Percentiles rank a stretch among this genome's conserved stretches.
Conservation (phyloP, 2,113 vertebrate species). For the Hippocampus barbouri region DNA sequence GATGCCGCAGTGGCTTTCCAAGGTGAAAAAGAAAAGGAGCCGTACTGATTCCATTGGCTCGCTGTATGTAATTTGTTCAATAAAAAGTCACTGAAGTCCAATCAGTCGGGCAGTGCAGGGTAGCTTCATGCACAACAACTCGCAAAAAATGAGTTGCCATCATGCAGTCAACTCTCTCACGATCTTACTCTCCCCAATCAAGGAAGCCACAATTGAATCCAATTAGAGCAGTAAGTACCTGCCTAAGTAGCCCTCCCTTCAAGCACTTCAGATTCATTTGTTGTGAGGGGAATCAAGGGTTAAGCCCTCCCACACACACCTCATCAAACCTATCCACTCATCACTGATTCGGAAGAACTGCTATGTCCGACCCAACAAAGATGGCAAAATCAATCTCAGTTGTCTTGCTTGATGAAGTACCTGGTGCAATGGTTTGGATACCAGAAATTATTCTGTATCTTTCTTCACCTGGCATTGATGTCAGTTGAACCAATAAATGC, state of each 20-base stretch:
- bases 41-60: constrained; percentile 3
- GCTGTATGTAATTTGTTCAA: constrained; percentile 18
- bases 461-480: not conserved
- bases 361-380: not conserved
- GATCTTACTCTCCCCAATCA: constrained; percentile 10
- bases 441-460: too few species aligned
- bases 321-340: constrained; percentile 10
- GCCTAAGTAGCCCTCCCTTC: constrained; percentile 51
- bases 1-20: not conserved
- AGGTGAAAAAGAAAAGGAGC: constrained; percentile 2
- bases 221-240: constrained; percentile 60
- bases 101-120: constrained; percentile 4
- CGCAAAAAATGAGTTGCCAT: not conserved
- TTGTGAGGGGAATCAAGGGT: constrained; percentile 34
- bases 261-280: constrained; percentile 36
- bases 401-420: not conserved
- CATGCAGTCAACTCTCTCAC: not conserved
- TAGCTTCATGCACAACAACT: not conserved
- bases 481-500: not conserved
- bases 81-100: constrained; percentile 24
- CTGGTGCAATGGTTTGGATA: not conserved
- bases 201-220: constrained; percentile 55
- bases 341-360: constrained; percentile 17
- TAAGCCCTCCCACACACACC: constrained; percentile 23
- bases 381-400: not conserved